These are phyloP conservation scores for Nanorana parkeri DNA, from an alignment of 2,113 vertebrate species.

Conservation along the genomic window DNA sequence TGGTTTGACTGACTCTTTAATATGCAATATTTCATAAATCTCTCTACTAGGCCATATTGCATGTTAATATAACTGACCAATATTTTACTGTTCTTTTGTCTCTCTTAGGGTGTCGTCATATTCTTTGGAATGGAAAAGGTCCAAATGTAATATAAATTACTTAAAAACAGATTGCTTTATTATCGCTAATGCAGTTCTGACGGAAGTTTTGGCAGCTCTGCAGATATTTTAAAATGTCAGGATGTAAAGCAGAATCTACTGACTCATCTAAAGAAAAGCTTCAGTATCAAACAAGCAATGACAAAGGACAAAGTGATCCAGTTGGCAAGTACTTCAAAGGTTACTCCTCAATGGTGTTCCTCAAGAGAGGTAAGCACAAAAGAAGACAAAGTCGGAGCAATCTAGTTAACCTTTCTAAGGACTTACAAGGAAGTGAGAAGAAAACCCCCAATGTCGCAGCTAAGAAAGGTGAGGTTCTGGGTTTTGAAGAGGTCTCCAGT, in stretches of 20 bases:
- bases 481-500: conserved; percentile 55
- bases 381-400: conserved; percentile 58
- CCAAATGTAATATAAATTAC: background rate
- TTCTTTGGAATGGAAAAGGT: conserved; percentile 14
- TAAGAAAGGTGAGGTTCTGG: background rate
- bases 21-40: too few species aligned
- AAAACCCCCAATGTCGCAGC: conserved; percentile 43
- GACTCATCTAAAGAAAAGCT: background rate
- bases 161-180: background rate
- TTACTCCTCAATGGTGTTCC: conserved; percentile 60
- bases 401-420: conserved; percentile 23
- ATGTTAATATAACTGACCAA: background rate
- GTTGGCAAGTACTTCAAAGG: background rate
- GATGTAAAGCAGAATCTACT: conserved; percentile 18
- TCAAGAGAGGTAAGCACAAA: conserved; percentile 59
- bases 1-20: too few species aligned
- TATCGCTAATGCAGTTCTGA: background rate
- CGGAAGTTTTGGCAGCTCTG: background rate
- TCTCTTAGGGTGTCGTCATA: background rate
- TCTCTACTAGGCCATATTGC: too few species aligned
- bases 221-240: conserved; percentile 30
- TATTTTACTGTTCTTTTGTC: background rate
- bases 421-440: conserved; percentile 54
- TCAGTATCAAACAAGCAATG: background rate
- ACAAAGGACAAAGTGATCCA: background rate